Percentiles rank a stretch among this genome's conserved stretches.
Conservation (phyloP, 1,140 invertebrate genomes). For the Pentalonia nigronervosa region DNA sequence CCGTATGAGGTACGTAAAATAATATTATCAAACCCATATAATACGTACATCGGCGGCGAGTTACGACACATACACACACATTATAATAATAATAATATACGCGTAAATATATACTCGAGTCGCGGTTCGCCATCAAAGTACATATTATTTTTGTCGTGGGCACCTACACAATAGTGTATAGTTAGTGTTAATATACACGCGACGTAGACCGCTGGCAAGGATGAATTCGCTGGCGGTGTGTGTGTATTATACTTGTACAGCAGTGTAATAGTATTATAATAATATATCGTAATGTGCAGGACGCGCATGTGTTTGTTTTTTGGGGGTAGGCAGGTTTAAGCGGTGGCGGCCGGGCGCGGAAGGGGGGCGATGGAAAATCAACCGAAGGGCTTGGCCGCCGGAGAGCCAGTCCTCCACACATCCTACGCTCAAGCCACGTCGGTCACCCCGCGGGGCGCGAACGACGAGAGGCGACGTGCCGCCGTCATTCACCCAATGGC, state of each 20-base stretch:
- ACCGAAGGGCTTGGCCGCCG: background rate
- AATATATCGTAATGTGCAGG: background rate
- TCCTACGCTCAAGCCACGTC: too few species aligned
- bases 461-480: background rate
- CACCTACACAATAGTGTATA: too few species aligned
- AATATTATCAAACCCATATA: background rate
- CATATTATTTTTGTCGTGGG: too few species aligned
- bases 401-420: background rate
- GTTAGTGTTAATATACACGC: too few species aligned
- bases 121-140: too few species aligned
- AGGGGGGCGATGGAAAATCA: background rate
- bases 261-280: background rate
- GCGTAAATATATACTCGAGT: too few species aligned
- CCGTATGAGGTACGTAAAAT: background rate
- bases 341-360: background rate
- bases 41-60: too few species aligned
- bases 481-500: conserved; percentile 40
- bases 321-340: background rate
- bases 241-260: too few species aligned
- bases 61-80: too few species aligned
- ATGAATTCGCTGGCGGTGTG: too few species aligned
- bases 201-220: too few species aligned
- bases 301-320: background rate
- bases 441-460: background rate
- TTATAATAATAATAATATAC: too few species aligned